Conservation (phyloP, 2,888 invertebrate genomes). For the Sarcophaga carnaria region DNA sequence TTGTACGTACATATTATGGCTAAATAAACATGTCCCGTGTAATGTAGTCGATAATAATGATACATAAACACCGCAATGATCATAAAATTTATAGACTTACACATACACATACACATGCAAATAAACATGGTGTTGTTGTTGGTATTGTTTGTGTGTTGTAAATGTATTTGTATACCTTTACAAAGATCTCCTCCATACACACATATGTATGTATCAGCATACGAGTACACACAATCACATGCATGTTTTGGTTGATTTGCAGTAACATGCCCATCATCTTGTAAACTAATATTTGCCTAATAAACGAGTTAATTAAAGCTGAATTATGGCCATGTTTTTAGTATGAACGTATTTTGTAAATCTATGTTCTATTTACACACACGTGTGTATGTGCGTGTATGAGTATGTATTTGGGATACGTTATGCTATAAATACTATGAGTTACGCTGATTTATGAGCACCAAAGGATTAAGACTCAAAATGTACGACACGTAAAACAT, state of each 20-base stretch:
- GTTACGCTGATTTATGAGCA: conserved; percentile 77
- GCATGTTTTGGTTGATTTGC: conserved; percentile 68
- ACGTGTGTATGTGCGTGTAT: neutral
- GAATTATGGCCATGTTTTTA: conserved; percentile 76
- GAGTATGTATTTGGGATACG: conserved; percentile 25
- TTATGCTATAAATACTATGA: conserved; percentile 71
- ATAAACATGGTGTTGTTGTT: neutral
- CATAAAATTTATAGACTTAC: conserved; percentile 52
- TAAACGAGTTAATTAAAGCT: conserved; percentile 80
- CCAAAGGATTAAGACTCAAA: conserved; percentile 71
- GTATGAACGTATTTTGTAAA: conserved; percentile 46
- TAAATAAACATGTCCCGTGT: conserved; percentile 66
- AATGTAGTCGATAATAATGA: conserved; percentile 65
- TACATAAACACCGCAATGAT: conserved; percentile 68
- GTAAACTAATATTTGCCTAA: conserved; percentile 80
- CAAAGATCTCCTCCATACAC: conserved; percentile 14
- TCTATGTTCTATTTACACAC: conserved; percentile 12
- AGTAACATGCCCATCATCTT: conserved; percentile 74
- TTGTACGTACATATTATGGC: conserved; percentile 40
- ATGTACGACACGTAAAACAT: conserved; percentile 68
- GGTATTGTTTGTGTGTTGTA: no score
- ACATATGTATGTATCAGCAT: neutral
- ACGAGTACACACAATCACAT: conserved; percentile 35
- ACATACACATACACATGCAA: neutral
- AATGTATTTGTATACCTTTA: neutral